These are phyloP conservation scores for Chromis chromis DNA, from an alignment of 2,797 vertebrate genomes.

Conservation along the genomic window DNA sequence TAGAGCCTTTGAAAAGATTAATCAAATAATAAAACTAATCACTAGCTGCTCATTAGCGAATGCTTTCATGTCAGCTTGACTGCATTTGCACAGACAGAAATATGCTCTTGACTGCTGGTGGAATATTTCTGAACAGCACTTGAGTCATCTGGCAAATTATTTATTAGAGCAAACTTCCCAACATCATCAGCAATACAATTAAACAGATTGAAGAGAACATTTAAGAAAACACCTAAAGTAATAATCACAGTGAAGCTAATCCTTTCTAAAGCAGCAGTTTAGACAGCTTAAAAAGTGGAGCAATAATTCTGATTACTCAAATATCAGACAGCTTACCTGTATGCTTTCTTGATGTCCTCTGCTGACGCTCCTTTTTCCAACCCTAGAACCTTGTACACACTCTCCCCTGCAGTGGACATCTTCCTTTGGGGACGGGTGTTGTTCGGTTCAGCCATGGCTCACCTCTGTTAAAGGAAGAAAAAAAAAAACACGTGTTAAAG, in stretches of 20 bases:
- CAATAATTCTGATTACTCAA: background rate
- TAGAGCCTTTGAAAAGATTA: too few relatives aligned
- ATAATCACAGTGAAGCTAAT: constrained; percentile 11
- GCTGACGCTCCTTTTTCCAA: constrained; percentile 91
- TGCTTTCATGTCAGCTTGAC: background rate
- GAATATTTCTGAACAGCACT: too few relatives aligned
- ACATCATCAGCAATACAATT: background rate
- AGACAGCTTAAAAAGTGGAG: background rate
- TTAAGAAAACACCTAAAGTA: constrained; percentile 31
- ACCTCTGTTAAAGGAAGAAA: constrained; percentile 61
- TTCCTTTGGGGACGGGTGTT: constrained; percentile 83
- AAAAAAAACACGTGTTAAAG: background rate
- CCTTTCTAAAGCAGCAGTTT: background rate
- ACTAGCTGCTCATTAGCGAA: too few relatives aligned
- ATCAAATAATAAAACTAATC: too few relatives aligned
- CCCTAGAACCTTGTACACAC: constrained; percentile 90
- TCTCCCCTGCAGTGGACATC: constrained; percentile 90
- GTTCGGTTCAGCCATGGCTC: constrained; percentile 87
- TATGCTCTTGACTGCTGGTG: too few relatives aligned
- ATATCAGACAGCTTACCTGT: constrained; percentile 83
- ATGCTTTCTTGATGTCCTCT: constrained; percentile 93
- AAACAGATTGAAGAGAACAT: constrained; percentile 11
- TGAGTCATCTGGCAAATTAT: too few relatives aligned
- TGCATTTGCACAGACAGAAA: background rate
- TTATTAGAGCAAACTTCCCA: background rate